A percentile compares a stretch with the other conserved stretches of the same genome.
Evolutionary conservation across 2,797 vertebrate genomes (phyloP).

Genomic region (Phylloscopus collybita): DNA sequence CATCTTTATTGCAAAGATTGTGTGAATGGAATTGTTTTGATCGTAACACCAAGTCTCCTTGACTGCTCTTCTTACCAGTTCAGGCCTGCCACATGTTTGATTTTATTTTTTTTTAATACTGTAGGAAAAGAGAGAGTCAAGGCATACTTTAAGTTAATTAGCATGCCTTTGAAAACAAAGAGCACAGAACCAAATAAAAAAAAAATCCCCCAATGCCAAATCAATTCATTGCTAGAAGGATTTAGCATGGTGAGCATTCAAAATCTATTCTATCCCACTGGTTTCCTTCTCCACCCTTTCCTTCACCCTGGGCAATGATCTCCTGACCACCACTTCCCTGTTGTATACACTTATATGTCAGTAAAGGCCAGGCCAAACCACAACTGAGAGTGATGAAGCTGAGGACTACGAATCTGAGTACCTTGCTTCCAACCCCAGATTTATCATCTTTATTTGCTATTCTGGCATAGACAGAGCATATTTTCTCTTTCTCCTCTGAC

Average conservation of each 20-base stretch:
- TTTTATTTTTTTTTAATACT: background rate
- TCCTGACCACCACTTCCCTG: background rate
- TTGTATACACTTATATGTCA: background rate
- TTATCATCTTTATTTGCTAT: constrained; percentile 64
- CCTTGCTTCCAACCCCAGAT: constrained; percentile 43
- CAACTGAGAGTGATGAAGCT: background rate
- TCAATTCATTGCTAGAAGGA: background rate
- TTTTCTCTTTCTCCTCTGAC: constrained; percentile 40
- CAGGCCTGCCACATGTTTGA: background rate
- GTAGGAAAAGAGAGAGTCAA: background rate
- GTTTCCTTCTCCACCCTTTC: background rate
- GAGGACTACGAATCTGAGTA: background rate
- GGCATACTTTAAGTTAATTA: background rate
- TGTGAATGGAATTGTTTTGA: background rate
- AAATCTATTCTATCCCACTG: background rate
- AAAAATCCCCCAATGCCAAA: background rate
- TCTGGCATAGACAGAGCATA: background rate
- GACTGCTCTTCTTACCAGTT: background rate
- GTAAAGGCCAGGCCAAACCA: constrained; percentile 25
- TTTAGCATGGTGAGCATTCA: background rate
- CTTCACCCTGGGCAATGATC: background rate
- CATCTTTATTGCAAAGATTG: background rate
- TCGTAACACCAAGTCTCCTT: background rate
- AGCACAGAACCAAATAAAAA: background rate
- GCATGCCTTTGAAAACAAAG: background rate